These are phyloP conservation scores for Scaptomyza flava DNA, from an alignment of 2,888 invertebrate genomes.

Conservation along the genomic window DNA sequence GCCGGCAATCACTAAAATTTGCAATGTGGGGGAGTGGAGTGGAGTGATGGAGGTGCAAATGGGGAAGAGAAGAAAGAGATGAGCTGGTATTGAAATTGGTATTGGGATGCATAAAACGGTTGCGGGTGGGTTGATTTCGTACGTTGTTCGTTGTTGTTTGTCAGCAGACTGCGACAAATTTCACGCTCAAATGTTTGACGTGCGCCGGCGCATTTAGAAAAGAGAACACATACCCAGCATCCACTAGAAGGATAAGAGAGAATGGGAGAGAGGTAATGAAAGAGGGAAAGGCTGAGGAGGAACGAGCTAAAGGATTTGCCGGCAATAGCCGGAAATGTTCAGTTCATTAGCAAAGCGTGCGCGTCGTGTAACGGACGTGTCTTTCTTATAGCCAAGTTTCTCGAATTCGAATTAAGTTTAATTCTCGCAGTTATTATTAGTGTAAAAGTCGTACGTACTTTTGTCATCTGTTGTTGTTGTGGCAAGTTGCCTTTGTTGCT, in stretches of 20 bases:
- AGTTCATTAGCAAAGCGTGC: slow-evolving; percentile 83
- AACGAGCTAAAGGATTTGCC: slow-evolving; percentile 70
- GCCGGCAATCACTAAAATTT: slow-evolving; percentile 69
- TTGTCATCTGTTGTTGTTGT: background rate
- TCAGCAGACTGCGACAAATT: slow-evolving; percentile 67
- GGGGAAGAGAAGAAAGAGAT: background rate
- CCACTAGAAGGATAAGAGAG: slow-evolving; percentile 43
- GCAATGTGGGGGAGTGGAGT: slow-evolving; percentile 13
- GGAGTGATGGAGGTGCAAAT: background rate
- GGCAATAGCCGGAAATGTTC: slow-evolving; percentile 78
- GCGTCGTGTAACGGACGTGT: slow-evolving; percentile 80
- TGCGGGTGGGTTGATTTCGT: slow-evolving; percentile 54
- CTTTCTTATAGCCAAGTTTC: slow-evolving; percentile 9
- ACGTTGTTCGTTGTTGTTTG: slow-evolving; percentile 13
- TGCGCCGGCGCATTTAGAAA: slow-evolving; percentile 66
- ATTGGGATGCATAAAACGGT: slow-evolving; percentile 17
- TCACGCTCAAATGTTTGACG: slow-evolving; percentile 78
- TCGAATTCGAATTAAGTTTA: background rate
- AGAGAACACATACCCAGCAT: slow-evolving; percentile 44
- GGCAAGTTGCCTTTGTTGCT: slow-evolving; percentile 40
- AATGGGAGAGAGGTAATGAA: background rate
- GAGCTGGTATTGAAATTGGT: slow-evolving; percentile 3
- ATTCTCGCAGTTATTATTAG: background rate
- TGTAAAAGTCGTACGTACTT: slow-evolving; percentile 19
- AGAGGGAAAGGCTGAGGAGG: background rate